Conservation (phyloP, 2,888 invertebrate genomes). For the Pheosia gnoma region DNA sequence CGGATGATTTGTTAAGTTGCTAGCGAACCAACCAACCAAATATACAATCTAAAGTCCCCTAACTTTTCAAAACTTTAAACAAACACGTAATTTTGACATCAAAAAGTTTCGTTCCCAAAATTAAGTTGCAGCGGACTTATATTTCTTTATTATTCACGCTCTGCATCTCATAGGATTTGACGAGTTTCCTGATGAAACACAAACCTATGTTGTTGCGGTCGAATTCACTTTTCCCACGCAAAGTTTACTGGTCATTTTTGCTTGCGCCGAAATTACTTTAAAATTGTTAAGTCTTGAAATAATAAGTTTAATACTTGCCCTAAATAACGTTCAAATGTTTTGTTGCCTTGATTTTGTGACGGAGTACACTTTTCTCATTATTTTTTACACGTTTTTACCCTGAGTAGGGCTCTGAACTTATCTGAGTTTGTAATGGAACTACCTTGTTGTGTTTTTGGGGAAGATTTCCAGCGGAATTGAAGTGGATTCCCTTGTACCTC, state of each 20-base stretch:
- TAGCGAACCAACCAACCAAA: background rate
- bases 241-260: constrained; percentile 26
- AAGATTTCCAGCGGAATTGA: constrained; percentile 35
- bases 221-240: background rate
- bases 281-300: constrained; percentile 38
- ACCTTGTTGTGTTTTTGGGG: constrained; percentile 35
- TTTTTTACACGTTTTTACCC: constrained; percentile 45
- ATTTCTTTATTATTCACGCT: constrained; percentile 30
- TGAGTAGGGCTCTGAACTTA: constrained; percentile 29
- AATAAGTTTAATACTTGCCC: constrained; percentile 49
- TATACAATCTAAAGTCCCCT: background rate
- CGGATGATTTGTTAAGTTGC: too few species aligned
- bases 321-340: constrained; percentile 54
- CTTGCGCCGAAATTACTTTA: constrained; percentile 10
- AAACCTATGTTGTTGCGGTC: background rate
- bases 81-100: constrained; percentile 36
- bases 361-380: constrained; percentile 49
- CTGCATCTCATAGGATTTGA: constrained; percentile 39
- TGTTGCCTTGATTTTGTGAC: constrained; percentile 48
- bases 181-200: constrained; percentile 36
- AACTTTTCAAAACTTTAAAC: constrained; percentile 14
- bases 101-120: constrained; percentile 33
- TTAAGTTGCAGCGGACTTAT: constrained; percentile 39
- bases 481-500: constrained; percentile 42
- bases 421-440: constrained; percentile 43